phyloP scores from a whole-genome alignment of 2,113 vertebrate genomes.

The Odontophorus gujanensis region DNA sequence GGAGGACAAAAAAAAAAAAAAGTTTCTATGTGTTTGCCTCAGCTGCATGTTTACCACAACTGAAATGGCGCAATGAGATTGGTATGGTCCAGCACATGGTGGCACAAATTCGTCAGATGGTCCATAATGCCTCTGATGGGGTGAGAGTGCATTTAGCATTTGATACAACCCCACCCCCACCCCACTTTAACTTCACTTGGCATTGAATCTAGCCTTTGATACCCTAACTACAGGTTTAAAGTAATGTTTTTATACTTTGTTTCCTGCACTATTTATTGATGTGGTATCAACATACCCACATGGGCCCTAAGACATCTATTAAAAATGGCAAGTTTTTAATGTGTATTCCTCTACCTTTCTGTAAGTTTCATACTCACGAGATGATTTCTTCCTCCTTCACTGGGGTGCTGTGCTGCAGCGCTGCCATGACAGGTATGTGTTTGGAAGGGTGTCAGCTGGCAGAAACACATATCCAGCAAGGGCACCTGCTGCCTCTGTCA shows the following conservation, averaged over 20 bases:
- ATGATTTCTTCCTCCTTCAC: neutral
- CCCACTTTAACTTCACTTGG: conserved; percentile 23
- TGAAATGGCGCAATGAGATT: conserved; percentile 31
- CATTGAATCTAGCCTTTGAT: conserved; percentile 29
- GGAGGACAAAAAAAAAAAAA: neutral
- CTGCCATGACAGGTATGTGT: neutral
- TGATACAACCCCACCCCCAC: conserved; percentile 33
- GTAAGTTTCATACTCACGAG: neutral
- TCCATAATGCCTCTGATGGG: conserved; percentile 59
- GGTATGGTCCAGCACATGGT: neutral
- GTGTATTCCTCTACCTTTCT: neutral
- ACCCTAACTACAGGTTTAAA: conserved; percentile 34
- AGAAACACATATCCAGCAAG: neutral
- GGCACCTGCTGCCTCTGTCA: neutral
- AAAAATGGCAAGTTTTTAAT: neutral
- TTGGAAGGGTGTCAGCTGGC: neutral
- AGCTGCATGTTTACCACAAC: conserved; percentile 13
- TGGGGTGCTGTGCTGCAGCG: neutral
- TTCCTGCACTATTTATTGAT: conserved; percentile 5
- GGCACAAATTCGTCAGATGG: conserved; percentile 35
- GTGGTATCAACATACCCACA: neutral
- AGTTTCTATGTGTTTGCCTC: neutral
- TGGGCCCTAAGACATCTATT: neutral
- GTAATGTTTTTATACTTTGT: neutral
- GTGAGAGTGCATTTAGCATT: conserved; percentile 49